phyloP scores from a whole-genome alignment of 1,140 invertebrate species.

The Lethocerus indicus region DNA sequence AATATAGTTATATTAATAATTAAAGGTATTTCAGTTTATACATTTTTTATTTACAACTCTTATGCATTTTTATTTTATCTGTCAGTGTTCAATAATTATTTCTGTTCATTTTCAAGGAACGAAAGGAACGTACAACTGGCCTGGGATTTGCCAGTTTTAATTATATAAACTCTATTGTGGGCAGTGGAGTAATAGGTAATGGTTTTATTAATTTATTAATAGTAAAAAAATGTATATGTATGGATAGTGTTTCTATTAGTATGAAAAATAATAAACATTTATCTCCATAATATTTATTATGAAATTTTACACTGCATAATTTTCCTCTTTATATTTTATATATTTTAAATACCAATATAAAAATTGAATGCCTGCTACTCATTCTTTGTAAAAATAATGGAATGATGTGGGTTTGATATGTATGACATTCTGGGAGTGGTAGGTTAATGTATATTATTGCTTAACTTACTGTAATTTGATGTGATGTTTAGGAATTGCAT shows the following conservation, averaged over 20 bases:
- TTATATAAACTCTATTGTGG: slow-evolving; percentile 86
- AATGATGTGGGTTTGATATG: too few relatives aligned
- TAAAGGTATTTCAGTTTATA: background rate
- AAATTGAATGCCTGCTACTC: background rate
- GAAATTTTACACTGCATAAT: background rate
- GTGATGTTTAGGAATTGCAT: slow-evolving; percentile 61
- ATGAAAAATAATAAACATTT: background rate
- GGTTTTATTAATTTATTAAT: slow-evolving; percentile 1
- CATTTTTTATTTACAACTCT: background rate
- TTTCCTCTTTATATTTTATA: background rate
- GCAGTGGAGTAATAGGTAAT: slow-evolving; percentile 74
- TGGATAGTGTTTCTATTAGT: background rate
- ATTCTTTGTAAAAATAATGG: background rate
- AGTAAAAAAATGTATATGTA: background rate
- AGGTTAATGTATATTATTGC: too few relatives aligned
- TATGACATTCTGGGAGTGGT: too few relatives aligned
- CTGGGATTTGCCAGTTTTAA: slow-evolving; percentile 75
- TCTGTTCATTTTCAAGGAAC: background rate
- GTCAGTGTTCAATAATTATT: background rate
- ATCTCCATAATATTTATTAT: background rate
- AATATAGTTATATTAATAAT: background rate
- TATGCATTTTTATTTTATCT: background rate
- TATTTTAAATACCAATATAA: background rate
- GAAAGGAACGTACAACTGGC: slow-evolving; percentile 24
- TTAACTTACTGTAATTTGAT: too few relatives aligned